Percentiles rank a stretch among this genome's conserved stretches.
phyloP scores from a whole-genome alignment of 1,140 invertebrate species.

The Drosophila nebulosa region DNA sequence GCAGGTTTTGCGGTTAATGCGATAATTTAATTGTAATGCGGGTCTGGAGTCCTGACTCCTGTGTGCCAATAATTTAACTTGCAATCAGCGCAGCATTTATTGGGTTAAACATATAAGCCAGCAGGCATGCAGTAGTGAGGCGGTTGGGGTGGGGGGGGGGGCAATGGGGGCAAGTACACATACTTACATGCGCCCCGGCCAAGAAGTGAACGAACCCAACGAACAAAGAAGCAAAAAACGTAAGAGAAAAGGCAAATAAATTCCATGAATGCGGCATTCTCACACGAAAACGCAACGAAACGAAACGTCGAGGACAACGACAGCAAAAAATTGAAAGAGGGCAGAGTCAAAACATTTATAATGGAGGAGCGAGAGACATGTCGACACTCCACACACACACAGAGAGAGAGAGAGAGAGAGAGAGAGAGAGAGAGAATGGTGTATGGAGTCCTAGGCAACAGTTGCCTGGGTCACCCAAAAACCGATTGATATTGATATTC shows the following conservation, averaged over 20 bases:
- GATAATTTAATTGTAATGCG: conserved; percentile 79
- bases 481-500: conserved; percentile 1
- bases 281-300: conserved; percentile 67
- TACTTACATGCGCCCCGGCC: conserved; percentile 40
- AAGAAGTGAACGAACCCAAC: conserved; percentile 64
- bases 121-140: not conserved
- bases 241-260: conserved; percentile 55
- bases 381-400: no score
- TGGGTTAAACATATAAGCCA: conserved; percentile 68
- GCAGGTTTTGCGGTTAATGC: conserved; percentile 72
- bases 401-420: not conserved
- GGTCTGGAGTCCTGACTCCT: conserved; percentile 52
- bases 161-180: conserved; percentile 18
- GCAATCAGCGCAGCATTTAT: conserved; percentile 75
- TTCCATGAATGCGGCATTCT: conserved; percentile 59
- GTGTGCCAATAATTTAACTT: conserved; percentile 73
- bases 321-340: conserved; percentile 30
- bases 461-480: conserved; percentile 50
- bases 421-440: no score
- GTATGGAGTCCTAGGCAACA: conserved; percentile 35
- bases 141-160: not conserved
- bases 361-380: not conserved
- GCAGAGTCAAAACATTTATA: conserved; percentile 39
- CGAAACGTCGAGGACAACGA: conserved; percentile 43
- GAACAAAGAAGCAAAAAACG: conserved; percentile 1